Conservation (phyloP, 2,113 vertebrate genomes). For the Gymnocephalus cernua region DNA sequence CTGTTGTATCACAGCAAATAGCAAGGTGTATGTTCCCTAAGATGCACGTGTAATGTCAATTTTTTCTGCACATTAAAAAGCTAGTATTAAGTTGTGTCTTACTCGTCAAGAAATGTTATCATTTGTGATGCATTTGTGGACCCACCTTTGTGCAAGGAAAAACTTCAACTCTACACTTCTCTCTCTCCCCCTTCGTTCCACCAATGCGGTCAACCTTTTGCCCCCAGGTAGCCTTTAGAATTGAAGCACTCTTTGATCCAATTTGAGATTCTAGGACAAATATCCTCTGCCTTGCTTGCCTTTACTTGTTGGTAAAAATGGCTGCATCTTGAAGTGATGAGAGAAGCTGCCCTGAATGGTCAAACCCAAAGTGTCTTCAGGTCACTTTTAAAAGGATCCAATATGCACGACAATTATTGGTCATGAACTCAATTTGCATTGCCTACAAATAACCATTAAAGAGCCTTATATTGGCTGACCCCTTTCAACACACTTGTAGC, state of each 20-base stretch:
- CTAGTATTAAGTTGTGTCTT: not conserved
- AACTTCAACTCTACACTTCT: too few species aligned
- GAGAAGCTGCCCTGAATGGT: conserved; percentile 34
- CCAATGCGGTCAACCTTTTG: conserved; percentile 22
- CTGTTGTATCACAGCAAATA: not conserved
- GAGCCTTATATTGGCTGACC: conserved; percentile 21
- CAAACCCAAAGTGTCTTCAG: conserved; percentile 25
- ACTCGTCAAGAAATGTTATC: not conserved
- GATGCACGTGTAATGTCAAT: not conserved
- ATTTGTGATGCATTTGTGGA: not conserved
- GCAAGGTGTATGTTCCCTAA: not conserved
- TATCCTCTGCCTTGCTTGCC: conserved; percentile 26
- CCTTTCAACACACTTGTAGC: conserved; percentile 9
- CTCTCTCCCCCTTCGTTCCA: too few species aligned
- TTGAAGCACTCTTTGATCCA: conserved; percentile 62
- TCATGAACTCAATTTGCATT: conserved; percentile 44
- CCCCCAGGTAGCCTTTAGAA: conserved; percentile 59
- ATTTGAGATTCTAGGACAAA: conserved; percentile 67
- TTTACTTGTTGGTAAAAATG: conserved; percentile 60
- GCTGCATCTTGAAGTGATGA: conserved; percentile 47
- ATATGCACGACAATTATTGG: conserved; percentile 39
- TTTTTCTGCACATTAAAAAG: not conserved
- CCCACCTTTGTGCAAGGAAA: conserved; percentile 13
- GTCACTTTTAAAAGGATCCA: conserved; percentile 39
- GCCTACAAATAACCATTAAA: conserved; percentile 33